Conservation (phyloP, 2,797 vertebrate genomes). For the Lacerta viridis region DNA sequence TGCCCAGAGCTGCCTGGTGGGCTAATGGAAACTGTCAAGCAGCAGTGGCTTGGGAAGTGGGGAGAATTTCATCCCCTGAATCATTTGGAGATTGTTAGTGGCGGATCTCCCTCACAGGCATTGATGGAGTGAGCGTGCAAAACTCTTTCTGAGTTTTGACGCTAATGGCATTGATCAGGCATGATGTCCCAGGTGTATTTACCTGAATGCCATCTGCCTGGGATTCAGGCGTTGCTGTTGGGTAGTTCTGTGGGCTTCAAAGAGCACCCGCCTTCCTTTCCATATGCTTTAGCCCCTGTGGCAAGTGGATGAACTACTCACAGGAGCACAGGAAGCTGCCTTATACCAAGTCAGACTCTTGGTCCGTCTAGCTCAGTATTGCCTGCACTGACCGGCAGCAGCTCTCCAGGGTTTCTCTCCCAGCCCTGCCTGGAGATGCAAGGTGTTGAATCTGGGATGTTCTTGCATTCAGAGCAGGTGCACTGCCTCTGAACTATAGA, state of each 20-base stretch:
- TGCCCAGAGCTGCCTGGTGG: neutral
- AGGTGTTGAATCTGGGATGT: no score
- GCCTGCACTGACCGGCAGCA: no score
- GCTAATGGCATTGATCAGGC: neutral
- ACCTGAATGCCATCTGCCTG: neutral
- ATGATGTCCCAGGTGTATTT: neutral
- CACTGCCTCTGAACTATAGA: no score
- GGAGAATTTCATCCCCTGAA: constrained; percentile 16
- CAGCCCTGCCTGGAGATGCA: no score
- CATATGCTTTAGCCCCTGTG: neutral
- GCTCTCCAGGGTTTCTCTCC: no score
- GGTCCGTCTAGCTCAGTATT: no score
- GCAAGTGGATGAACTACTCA: neutral
- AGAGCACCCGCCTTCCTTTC: neutral
- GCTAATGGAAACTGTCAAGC: neutral
- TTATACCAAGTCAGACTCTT: no score
- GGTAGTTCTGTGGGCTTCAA: neutral
- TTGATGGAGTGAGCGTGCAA: neutral
- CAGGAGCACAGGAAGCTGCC: no score
- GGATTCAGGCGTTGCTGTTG: neutral
- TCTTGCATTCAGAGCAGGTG: no score
- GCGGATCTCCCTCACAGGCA: neutral
- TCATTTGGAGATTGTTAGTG: neutral
- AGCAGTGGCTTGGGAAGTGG: rapidly evolving
- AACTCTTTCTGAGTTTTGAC: neutral